Evolutionary conservation across 2,797 vertebrate species (phyloP).

Genomic region (Halcyon badia): DNA sequence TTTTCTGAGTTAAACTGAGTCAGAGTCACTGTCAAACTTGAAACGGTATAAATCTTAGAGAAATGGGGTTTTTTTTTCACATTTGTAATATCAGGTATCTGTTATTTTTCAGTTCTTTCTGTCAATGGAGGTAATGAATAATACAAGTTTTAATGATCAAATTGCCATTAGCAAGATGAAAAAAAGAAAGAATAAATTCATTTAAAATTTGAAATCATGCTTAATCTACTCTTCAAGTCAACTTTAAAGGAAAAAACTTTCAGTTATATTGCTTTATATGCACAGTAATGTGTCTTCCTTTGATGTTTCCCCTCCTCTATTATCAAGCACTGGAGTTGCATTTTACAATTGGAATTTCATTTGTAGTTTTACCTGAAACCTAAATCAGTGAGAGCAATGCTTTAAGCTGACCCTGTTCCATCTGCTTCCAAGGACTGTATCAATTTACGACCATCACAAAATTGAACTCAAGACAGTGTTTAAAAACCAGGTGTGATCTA

Average conservation of each 20-base stretch:
- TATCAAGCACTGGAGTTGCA: background rate
- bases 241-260: background rate
- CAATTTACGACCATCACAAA: background rate
- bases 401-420: constrained; percentile 23
- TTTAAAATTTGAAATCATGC: background rate
- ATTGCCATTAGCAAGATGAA: background rate
- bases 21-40: background rate
- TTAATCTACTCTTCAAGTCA: constrained; percentile 1
- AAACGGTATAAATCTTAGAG: background rate
- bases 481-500: background rate
- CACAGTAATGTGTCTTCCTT: background rate
- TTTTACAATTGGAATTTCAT: constrained; percentile 35
- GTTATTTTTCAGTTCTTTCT: background rate
- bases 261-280: background rate
- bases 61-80: background rate
- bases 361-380: constrained; percentile 43
- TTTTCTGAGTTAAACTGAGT: background rate
- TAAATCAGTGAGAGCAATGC: background rate
- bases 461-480: background rate
- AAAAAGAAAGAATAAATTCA: background rate
- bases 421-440: background rate
- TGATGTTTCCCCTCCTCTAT: background rate
- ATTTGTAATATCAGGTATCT: background rate
- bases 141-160: background rate
- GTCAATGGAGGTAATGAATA: background rate